Evolutionary conservation across 1,140 invertebrate genomes (phyloP), one percentile per base, ranked within the genome.

Genomic region (Cyclargus thomasi): DNA sequence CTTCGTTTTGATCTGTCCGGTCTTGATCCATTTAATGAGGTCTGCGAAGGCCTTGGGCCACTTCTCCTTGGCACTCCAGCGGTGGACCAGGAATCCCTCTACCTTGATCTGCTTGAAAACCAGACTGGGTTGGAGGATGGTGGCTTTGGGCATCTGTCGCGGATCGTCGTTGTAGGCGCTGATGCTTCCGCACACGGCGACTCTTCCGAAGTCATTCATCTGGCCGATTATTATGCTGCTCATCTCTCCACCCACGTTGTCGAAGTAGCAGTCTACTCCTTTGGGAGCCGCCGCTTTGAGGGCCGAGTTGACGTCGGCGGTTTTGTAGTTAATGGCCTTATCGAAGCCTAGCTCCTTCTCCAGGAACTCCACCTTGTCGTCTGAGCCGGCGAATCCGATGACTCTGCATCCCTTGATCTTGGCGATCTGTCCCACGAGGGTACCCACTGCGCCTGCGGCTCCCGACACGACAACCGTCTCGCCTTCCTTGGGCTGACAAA

Each of bases 271-370:
- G 71, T 95, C 94, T 0, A 95, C 90, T 1, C 82, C 94, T 5
- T 94, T 80, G 0, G 94, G 94, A 16, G 94, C 94, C 20, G 86
- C 90, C 77, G 92, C 79, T 69, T 91, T 91, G 21, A 96, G 82
- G n/a, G 87, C 90, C 22, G 85, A 69, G 6, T 80, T 74, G 18
- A 95, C 68, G 69, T 94, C 81, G 7, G 85, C 86, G 0, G 86
- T 93, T 80, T 96, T 96, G 78, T 96, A 96, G 83, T 96, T 96
- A 68, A 94, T 93, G 1, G 92, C 94, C 71, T 89, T 82, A 80
- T 96, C 94, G 81, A 96, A 95, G n/a, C 93, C 92, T 1, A 95
- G 79, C 21, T 94, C 92, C 1, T 93, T 78, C 59, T 92, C 92
- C 0, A 96, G 77, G 94, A 94, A 95, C 70, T 92, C 81, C 53